Base-by-base conservation (phyloP, 2,797 vertebrate genomes). In the Cetoscarus ocellatus region DNA sequence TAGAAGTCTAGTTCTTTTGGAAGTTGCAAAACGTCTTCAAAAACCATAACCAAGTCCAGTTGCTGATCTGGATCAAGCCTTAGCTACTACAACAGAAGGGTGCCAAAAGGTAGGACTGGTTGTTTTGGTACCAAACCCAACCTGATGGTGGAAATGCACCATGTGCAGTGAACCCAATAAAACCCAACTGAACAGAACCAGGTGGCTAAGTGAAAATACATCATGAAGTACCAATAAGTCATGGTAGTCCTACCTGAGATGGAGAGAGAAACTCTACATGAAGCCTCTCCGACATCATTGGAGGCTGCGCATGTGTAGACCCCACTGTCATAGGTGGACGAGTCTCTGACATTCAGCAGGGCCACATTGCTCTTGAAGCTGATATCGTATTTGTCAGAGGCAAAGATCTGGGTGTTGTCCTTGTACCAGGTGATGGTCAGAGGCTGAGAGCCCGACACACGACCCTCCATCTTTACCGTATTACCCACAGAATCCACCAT, bases 371-470 rank as follows among this genome's bases (percentile, higher is more conserved):
- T 97, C 86, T 93, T 92, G 87, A 99, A 97, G 69, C 88, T 94
- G 69, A 97, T 84, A 54, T 97, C 95, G 64, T 95, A 95, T 77
- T 89, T 96, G 75, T 92, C 82, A 11, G 95, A 96, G 54, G 91
- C 77, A 42, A 85, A 64, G 63, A 99, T 90, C 88, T 97, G 94
- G 5, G 85, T 67, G 51, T 96, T 93, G 80, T 98, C 96, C 91
- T 96, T 97, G 86, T 90, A 95, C 98, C 98, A 99, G 67, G 86
- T 89, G 79, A 96, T n/a, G 6, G 83, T 92, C 51, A 99, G 85
- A 17, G 98, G 98, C 57, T 96, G 96, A 53, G 98, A 97, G 70
- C 98, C 98, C 0, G 97, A 94, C 72, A 99, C 92, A 44, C 90
- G 94, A 7, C 93, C 92, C 86, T 99, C 97, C 42, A 99, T 94